Conservation (phyloP, 2,888 invertebrate species). For the Chloroclysta siterata region DNA sequence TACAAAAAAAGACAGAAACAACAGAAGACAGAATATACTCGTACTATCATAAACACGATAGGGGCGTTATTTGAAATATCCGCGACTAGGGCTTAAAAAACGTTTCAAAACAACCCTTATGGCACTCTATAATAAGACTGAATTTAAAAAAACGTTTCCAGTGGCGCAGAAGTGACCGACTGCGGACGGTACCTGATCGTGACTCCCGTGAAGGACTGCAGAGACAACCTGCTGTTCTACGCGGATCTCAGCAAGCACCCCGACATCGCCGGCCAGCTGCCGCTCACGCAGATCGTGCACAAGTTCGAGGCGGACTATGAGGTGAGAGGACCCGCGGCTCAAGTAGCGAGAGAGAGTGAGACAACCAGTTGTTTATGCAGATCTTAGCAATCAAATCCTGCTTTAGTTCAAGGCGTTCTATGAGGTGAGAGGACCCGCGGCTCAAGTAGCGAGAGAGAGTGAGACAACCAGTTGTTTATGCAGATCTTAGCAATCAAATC, state of each 20-base stretch:
- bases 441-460: background rate
- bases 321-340: constrained; percentile 74
- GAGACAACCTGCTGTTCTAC: constrained; percentile 95
- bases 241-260: constrained; percentile 89
- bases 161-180: constrained; percentile 93
- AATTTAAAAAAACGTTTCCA: constrained; percentile 58
- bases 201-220: constrained; percentile 93
- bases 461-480: background rate
- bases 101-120: background rate
- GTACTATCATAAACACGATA: too few species aligned
- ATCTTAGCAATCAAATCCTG: background rate
- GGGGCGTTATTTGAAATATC: background rate
- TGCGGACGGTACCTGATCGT: constrained; percentile 96
- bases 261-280: constrained; percentile 86
- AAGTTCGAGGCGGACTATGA: constrained; percentile 97
- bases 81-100: background rate
- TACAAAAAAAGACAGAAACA: too few species aligned
- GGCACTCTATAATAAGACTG: background rate
- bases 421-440: constrained; percentile 85
- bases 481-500: background rate
- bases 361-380: background rate
- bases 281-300: constrained; percentile 92
- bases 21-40: too few species aligned
- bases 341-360: background rate
- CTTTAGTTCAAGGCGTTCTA: constrained; percentile 92